phyloP scores from a whole-genome alignment of 2,888 invertebrate species.

The Nomada ruficornis region DNA sequence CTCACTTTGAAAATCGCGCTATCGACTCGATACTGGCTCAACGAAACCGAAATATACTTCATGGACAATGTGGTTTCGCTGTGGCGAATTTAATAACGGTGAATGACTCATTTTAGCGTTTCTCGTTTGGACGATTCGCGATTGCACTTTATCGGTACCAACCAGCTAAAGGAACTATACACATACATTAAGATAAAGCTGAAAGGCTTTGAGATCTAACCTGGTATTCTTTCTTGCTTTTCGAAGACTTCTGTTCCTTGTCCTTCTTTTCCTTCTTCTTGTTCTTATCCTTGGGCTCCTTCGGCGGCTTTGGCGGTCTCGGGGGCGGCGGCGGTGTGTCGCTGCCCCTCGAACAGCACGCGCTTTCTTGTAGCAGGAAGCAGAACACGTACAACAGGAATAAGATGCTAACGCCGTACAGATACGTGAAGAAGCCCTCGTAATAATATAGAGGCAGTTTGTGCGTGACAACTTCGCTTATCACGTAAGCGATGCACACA shows the following conservation, averaged over 20 bases:
- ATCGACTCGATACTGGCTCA: slow-evolving; percentile 24
- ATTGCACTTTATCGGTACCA: background rate
- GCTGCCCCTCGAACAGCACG: slow-evolving; percentile 90
- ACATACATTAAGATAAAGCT: background rate
- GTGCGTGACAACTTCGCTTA: slow-evolving; percentile 97
- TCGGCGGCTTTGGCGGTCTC: slow-evolving; percentile 87
- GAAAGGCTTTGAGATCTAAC: slow-evolving; percentile 70
- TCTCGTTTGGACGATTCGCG: background rate
- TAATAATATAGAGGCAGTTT: slow-evolving; percentile 96
- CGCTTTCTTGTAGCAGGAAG: slow-evolving; percentile 96
- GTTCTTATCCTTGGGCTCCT: slow-evolving; percentile 90
- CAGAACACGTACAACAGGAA: slow-evolving; percentile 97
- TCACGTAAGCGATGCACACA: slow-evolving; percentile 96
- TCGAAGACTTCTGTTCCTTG: slow-evolving; percentile 86
- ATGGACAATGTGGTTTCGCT: slow-evolving; percentile 18
- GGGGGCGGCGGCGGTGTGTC: slow-evolving; percentile 88
- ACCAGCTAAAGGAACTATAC: no score
- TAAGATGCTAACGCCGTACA: slow-evolving; percentile 96
- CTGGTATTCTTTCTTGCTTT: slow-evolving; percentile 86
- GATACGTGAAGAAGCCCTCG: slow-evolving; percentile 97
- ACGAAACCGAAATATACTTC: slow-evolving; percentile 49
- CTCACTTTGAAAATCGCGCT: slow-evolving; percentile 36
- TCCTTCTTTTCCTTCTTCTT: slow-evolving; percentile 87
- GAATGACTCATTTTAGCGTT: background rate
- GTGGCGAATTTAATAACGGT: background rate